Evolutionary conservation across 2,797 vertebrate genomes (phyloP).

Genomic region (Malurus splendens): DNA sequence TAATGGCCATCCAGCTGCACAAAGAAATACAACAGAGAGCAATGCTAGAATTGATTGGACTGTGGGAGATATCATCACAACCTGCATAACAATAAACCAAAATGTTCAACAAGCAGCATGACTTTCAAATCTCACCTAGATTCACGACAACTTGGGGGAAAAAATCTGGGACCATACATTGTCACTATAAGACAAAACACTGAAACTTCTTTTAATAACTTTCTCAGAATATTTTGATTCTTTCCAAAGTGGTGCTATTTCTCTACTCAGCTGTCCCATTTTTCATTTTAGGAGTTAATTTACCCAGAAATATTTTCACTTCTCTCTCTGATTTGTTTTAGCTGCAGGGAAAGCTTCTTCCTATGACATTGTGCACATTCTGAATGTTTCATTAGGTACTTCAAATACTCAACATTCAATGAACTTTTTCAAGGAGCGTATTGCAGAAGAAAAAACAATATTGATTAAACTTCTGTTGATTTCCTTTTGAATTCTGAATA

Average conservation of each 20-base stretch:
- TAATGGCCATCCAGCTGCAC: background rate
- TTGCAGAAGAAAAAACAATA: background rate
- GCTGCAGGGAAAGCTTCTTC: background rate
- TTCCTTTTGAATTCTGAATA: background rate
- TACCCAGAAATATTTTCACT: background rate
- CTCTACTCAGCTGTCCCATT: background rate
- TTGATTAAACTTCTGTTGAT: background rate
- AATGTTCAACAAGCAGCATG: background rate
- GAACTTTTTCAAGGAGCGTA: background rate
- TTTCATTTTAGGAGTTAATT: background rate
- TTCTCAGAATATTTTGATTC: background rate
- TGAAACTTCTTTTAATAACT: background rate
- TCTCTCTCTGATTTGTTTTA: background rate
- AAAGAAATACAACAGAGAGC: background rate
- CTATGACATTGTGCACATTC: background rate
- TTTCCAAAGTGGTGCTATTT: background rate
- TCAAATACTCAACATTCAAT: background rate
- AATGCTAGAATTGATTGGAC: background rate
- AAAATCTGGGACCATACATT: rapidly evolving
- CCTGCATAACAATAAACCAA: background rate
- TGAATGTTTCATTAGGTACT: background rate
- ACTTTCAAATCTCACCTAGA: background rate
- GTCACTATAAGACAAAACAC: background rate
- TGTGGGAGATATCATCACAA: background rate
- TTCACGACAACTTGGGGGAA: background rate